Percentiles rank a stretch among this genome's conserved stretches.
Conservation (phyloP, 35 echinoderm and acorn worm species). For the Heliocidaris tuberculata region DNA sequence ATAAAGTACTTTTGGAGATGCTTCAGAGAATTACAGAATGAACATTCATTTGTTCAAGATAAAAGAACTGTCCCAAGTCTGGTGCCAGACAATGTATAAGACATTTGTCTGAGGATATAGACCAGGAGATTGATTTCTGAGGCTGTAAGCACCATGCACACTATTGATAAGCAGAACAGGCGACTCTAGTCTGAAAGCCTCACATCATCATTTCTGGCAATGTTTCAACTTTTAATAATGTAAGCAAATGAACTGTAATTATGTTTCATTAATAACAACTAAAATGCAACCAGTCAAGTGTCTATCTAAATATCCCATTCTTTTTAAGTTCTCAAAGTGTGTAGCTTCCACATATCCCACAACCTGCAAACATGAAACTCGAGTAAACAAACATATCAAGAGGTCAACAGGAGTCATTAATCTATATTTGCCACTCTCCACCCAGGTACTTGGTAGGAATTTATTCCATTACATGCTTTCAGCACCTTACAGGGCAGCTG, state of each 20-base stretch:
- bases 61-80: not conserved
- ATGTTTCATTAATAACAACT: too few species aligned
- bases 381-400: not conserved
- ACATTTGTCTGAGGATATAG: not conserved
- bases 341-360: not conserved
- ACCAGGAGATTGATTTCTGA: slow-evolving; percentile 9
- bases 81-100: not conserved
- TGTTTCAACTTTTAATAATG: not conserved
- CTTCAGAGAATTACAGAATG: not conserved
- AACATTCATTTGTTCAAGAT: not conserved
- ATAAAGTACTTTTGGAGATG: not conserved
- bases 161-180: slow-evolving; percentile 31
- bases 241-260: not conserved
- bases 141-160: slow-evolving; percentile 39
- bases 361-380: not conserved
- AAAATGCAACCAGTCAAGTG: not conserved
- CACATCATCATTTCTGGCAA: not conserved
- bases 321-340: not conserved
- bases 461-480: too few species aligned
- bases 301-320: too few species aligned
- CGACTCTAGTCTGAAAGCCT: slow-evolving; percentile 55
- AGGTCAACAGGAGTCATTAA: not conserved
- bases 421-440: too few species aligned
- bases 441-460: too few species aligned
- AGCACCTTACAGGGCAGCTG: too few species aligned